Percentiles rank a stretch among this genome's conserved stretches.
phyloP scores from a whole-genome alignment of 2,113 vertebrate species.

The Scomber scombrus region DNA sequence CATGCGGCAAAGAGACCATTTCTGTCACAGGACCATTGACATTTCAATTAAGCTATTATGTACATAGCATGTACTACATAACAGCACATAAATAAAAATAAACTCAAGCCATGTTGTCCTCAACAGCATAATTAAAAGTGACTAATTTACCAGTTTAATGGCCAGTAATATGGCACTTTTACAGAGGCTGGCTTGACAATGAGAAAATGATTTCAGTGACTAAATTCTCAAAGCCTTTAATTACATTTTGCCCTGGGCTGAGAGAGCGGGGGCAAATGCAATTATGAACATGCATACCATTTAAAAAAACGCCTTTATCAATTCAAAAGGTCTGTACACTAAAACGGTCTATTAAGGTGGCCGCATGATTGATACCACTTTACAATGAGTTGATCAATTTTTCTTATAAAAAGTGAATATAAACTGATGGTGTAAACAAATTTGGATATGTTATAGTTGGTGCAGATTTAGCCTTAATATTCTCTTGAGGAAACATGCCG shows the following conservation, averaged over 20 bases:
- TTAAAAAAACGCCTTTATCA: conserved; percentile 61
- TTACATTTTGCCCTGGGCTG: conserved; percentile 84
- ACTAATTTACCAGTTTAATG: conserved; percentile 84
- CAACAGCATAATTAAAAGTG: conserved; percentile 81
- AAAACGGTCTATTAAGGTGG: conserved; percentile 41
- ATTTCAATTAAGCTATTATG: conserved; percentile 81
- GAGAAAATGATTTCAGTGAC: conserved; percentile 82
- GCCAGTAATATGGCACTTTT: conserved; percentile 76
- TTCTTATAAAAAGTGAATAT: conserved; percentile 2
- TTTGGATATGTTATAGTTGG: conserved; percentile 21
- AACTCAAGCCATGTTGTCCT: conserved; percentile 72
- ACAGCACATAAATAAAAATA: conserved; percentile 69
- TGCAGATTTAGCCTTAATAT: conserved; percentile 43
- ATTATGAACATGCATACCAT: conserved; percentile 80
- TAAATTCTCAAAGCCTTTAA: conserved; percentile 84
- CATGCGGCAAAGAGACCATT: conserved; percentile 30
- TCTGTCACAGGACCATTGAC: conserved; percentile 42
- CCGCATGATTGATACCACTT: conserved; percentile 10
- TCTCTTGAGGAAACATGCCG: conserved; percentile 66
- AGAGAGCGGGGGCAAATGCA: conserved; percentile 74
- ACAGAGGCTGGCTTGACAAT: conserved; percentile 79
- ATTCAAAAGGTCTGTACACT: conserved; percentile 48
- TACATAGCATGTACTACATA: conserved; percentile 67
- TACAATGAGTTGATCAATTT: conserved; percentile 27
- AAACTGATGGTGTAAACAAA: conserved; percentile 18